These are phyloP conservation scores for Sturnira hondurensis DNA, from an alignment of 2,113 vertebrate species.

Conservation along the genomic window DNA sequence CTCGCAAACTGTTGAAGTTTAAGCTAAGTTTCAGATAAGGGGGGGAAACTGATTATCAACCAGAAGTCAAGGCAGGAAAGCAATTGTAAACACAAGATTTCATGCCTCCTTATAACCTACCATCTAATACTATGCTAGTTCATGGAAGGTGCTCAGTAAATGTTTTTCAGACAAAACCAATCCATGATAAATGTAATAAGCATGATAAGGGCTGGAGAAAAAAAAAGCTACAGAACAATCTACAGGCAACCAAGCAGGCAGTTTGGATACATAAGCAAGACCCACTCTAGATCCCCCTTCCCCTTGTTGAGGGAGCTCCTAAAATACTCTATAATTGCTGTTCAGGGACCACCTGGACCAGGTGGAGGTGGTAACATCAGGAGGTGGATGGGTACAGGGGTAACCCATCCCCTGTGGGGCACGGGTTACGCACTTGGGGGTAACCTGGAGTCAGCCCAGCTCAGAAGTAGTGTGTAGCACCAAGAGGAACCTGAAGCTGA, in stretches of 20 bases:
- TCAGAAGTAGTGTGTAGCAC: neutral
- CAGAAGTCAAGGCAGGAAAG: neutral
- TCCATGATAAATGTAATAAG: neutral
- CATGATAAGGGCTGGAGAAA: neutral
- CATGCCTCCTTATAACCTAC: neutral
- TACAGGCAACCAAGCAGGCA: neutral
- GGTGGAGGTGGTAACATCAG: neutral
- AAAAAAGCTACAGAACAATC: neutral
- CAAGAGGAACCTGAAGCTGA: neutral
- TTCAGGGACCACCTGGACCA: neutral
- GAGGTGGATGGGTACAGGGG: neutral
- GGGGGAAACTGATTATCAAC: neutral
- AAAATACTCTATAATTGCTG: neutral
- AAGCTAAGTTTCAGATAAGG: neutral
- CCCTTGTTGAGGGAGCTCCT: neutral
- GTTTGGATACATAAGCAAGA: neutral
- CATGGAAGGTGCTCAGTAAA: neutral
- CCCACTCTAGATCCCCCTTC: neutral
- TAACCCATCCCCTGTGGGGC: too few relatives aligned
- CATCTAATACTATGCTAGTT: neutral
- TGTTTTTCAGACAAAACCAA: neutral
- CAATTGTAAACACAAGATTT: neutral
- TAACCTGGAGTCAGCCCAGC: neutral
- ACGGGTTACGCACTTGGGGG: too few relatives aligned
- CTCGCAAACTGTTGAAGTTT: neutral